Base-by-base conservation (phyloP, 2,113 vertebrate species). In the Calidris pygmaea region DNA sequence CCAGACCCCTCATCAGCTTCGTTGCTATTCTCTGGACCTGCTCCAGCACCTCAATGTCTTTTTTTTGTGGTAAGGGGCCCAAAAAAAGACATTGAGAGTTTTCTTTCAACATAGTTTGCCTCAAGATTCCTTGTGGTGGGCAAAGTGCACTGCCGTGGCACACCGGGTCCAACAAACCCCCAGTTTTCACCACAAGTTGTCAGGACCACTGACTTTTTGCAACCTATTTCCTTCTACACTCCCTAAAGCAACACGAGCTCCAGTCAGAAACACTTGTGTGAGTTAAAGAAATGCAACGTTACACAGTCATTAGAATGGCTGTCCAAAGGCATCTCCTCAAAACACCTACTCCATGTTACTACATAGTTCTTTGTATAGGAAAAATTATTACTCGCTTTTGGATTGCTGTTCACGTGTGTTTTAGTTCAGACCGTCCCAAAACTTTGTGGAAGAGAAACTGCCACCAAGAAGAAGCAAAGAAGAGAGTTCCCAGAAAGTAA, bases 251-350 rank as follows among this genome's bases (percentile, higher is more conserved):
- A 52, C 22, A 11, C 1, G 15, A 84, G 58, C 34, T 68, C 29
- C 10, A 7, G 34, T 29, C 48, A 62, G 21, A 72, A 37, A 48
- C n/a, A 12, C 14, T 37, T 1, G 0, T 4, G 27, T 6, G 24
- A 45, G 23, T 30, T 83, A 37, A 67, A 62, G 41, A 83, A 45
- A 67, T 10, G 3, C 27, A 56, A 32, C 48, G n/a, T 68, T 26
- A n/a, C 27, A 5, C 6, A 27, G 66, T 30, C 32, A 14, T 35
- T 41, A 55, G 30, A 62, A 72, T 71, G 55, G 50, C 14, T 53
- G 26, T 6, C 43, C 29, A 53, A 47, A 39, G 26, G 14, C 7
- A 11, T 26, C 13, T 41, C n/a, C n/a, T 18, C 41, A 50, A 18
- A 87, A 37, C 14, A 77, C 11, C n/a, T 35, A 37, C 27, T 41